These are phyloP conservation scores for Physocephala rufipes DNA, from an alignment of 2,888 invertebrate genomes.

Conservation along the genomic window DNA sequence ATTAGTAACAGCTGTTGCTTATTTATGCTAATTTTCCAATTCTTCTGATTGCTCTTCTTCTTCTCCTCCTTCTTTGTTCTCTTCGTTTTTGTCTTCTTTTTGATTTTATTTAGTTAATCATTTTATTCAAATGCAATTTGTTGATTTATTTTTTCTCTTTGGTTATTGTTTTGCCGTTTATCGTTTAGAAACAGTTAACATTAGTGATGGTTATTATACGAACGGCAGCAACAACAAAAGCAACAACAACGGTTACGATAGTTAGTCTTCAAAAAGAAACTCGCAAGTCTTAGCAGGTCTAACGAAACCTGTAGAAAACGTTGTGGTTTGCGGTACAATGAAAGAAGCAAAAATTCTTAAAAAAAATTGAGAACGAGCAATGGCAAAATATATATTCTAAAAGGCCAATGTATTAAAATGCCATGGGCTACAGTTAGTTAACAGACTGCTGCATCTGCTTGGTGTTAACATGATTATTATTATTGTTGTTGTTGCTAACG, in stretches of 20 bases:
- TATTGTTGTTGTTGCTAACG: neutral
- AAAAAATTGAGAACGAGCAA: too few species aligned
- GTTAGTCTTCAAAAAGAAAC: too few species aligned
- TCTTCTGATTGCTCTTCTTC: neutral
- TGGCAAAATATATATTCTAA: neutral
- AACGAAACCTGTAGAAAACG: too few species aligned
- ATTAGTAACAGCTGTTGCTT: neutral
- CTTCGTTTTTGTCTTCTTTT: neutral
- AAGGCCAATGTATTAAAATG: neutral
- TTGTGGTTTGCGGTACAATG: too few species aligned
- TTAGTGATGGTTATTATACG: neutral
- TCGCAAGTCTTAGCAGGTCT: too few species aligned
- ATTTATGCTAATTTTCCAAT: neutral
- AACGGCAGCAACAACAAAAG: neutral
- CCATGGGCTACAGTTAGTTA: neutral
- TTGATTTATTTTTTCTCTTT: too few species aligned
- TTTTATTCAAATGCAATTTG: too few species aligned
- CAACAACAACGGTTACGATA: too few species aligned
- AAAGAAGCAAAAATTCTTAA: too few species aligned
- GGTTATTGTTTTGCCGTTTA: neutral
- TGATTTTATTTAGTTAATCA: neutral
- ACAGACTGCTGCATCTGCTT: neutral
- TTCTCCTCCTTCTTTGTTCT: neutral
- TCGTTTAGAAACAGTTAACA: constrained; percentile 1
- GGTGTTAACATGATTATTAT: neutral